Percentiles rank a stretch among this genome's conserved stretches.
Evolutionary conservation across 1,140 invertebrate species (phyloP).

Genomic region (Trypoxylus dichotomus): DNA sequence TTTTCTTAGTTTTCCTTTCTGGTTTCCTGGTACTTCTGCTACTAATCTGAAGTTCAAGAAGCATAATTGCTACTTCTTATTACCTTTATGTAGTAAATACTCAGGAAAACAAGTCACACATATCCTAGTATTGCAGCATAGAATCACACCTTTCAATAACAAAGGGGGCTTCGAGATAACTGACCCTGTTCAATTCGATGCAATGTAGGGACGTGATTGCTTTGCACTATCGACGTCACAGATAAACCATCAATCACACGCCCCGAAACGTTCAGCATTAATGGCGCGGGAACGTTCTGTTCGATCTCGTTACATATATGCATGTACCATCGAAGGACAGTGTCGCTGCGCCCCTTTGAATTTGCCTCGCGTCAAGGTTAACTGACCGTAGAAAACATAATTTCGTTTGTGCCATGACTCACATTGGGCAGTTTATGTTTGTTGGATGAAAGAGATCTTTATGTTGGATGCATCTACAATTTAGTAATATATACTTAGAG

Average conservation of each 20-base stretch:
- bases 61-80: no score
- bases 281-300: background rate
- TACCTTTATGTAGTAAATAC: no score
- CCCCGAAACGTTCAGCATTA: background rate
- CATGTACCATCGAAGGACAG: background rate
- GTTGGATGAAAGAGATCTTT: no score
- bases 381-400: background rate
- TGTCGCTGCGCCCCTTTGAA: background rate
- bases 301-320: background rate
- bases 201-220: background rate
- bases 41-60: no score
- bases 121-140: background rate
- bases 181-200: background rate
- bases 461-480: no score
- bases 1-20: no score
- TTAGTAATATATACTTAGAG: no score
- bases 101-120: background rate
- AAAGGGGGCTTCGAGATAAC: background rate
- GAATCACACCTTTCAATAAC: background rate
- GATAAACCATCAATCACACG: slow-evolving; percentile 2
- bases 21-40: no score
- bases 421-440: background rate
- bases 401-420: background rate
- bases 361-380: background rate
- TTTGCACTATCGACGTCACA: background rate